Evolutionary conservation across 1,140 invertebrate species (phyloP), one percentile per base, ranked within the genome.

Genomic region (Aphelenchoides fujianensis): DNA sequence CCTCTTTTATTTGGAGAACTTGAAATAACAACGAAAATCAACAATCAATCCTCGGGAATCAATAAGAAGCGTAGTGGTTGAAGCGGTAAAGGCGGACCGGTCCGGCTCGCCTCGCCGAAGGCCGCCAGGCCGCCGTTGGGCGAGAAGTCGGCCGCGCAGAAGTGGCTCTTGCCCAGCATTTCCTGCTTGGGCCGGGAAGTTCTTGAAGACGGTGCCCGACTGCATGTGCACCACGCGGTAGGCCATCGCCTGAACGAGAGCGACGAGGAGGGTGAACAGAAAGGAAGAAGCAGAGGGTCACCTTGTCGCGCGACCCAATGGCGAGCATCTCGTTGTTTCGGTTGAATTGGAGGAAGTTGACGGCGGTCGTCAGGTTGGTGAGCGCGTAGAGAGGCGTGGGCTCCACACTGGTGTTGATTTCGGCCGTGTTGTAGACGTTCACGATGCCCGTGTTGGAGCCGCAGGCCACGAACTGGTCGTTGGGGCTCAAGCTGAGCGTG

Each of bases 361-460:
- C 62, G n/a, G 69, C 62, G 31, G 76, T 78, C 16, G 76, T 78
- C 35, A 78, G 37, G 59, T 78, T 78, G 1, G 48, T 41, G n/a
- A 81, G 48, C 0, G 70, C 72, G 1, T 72, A 79, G 2, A 76
- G 27, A 0, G 61, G 64, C 16, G 66, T 78, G 19, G 71, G 59
- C 9, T 31, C 19, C 0, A 30, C 57, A 36, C 27, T 69, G 1
- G n/a, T 72, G 19, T 37, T 27, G 5, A 59, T 2, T 0, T n/a
- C 74, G 3, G 64, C 19, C 16, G 34, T 27, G 5, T 77, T 74
- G 55, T 78, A 78, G 2, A 78, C 74, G 41, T 78, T 78, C 3
- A 78, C 73, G 36, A 78, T 70, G 2, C 78, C 76, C 32, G 77
- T 78, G 53, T 75, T 80, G 28, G 77, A 77, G 7, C 76, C 76